These are phyloP conservation scores for Brachionus manjavacas DNA, from an alignment of 1,140 invertebrate species.

Conservation along the genomic window DNA sequence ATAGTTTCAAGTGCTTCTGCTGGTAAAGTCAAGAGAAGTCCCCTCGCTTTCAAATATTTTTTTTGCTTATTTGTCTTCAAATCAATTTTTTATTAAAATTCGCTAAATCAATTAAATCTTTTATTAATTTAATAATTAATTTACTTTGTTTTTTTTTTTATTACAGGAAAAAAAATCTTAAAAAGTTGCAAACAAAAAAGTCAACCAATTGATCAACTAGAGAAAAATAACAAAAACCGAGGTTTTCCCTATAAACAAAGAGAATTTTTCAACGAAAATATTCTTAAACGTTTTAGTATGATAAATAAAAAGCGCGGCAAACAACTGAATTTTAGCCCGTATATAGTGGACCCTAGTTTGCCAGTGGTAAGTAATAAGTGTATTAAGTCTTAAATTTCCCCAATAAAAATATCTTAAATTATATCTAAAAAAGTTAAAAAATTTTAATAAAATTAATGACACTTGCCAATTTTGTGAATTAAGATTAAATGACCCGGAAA, in stretches of 20 bases:
- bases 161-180: background rate
- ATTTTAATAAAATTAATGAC: too few relatives aligned
- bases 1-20: conserved; percentile 17
- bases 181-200: background rate
- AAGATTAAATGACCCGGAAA: too few relatives aligned
- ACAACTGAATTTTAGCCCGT: background rate
- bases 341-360: background rate
- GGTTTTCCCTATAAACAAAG: background rate
- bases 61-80: background rate
- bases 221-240: background rate
- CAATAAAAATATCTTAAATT: background rate
- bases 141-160: background rate
- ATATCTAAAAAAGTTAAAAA: too few relatives aligned
- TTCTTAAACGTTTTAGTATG: conserved; percentile 22
- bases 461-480: too few relatives aligned
- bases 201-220: background rate
- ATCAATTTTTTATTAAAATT: background rate
- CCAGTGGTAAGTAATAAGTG: background rate
- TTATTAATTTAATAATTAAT: background rate
- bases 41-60: background rate
- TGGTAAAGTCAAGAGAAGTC: background rate
- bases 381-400: background rate
- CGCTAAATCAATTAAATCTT: background rate
- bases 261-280: background rate
- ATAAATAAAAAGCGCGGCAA: conserved; percentile 32